Conservation (phyloP, 2,797 vertebrate genomes). For the Jordanella pulchra region DNA sequence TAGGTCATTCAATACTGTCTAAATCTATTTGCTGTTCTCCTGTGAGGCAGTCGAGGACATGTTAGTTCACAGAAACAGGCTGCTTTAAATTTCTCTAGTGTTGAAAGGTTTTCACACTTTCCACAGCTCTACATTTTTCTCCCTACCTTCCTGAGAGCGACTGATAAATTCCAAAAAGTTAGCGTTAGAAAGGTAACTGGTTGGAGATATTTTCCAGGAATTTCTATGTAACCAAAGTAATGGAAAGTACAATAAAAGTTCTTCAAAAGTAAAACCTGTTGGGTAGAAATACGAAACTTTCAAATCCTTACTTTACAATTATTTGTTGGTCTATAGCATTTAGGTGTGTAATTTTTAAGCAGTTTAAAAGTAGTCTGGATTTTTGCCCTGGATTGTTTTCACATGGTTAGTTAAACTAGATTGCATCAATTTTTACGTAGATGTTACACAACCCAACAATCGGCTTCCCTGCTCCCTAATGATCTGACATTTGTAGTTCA, state of each 20-base stretch:
- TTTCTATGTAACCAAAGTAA: too few relatives aligned
- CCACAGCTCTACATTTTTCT: too few relatives aligned
- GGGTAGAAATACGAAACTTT: not conserved
- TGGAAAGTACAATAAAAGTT: not conserved
- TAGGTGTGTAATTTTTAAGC: too few relatives aligned
- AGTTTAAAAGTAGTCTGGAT: too few relatives aligned
- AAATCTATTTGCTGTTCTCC: not conserved
- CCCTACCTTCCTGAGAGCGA: not conserved
- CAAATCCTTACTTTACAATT: not conserved
- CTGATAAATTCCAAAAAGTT: not conserved
- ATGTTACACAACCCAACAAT: too few relatives aligned
- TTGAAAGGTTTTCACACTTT: not conserved
- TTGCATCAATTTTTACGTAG: too few relatives aligned
- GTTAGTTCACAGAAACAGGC: not conserved
- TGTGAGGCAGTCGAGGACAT: not conserved
- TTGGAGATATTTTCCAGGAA: not conserved
- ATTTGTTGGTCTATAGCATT: not conserved
- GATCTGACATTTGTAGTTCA: not conserved
- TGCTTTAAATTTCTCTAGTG: not conserved
- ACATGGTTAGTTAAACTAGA: too few relatives aligned
- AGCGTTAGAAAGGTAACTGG: not conserved
- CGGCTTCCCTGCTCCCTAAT: not conserved
- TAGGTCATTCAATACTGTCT: slow-evolving; percentile 39
- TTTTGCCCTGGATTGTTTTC: too few relatives aligned
- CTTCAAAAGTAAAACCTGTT: not conserved